These are phyloP conservation scores for Typhlichthys eigenmanni DNA, from an alignment of 2,797 vertebrate species.

Conservation along the genomic window DNA sequence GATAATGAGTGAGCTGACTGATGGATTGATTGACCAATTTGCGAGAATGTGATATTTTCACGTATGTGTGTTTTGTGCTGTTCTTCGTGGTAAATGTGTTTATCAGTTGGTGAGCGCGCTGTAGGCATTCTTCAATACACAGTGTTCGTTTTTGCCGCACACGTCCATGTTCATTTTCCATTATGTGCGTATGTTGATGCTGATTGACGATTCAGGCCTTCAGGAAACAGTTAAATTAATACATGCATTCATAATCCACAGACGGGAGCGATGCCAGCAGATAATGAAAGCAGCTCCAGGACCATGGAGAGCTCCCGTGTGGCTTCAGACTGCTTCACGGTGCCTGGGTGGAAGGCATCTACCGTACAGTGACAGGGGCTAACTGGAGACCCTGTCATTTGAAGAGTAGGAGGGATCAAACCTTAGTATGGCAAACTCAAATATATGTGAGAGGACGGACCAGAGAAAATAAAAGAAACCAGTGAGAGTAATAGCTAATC, in stretches of 20 bases:
- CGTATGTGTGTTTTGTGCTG: background rate
- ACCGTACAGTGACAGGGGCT: slow-evolving; percentile 58
- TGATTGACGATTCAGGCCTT: background rate
- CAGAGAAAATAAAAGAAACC: slow-evolving; percentile 20
- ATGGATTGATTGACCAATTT: slow-evolving; percentile 2
- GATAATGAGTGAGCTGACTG: background rate
- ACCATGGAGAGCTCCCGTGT: slow-evolving; percentile 51
- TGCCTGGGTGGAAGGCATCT: slow-evolving; percentile 53
- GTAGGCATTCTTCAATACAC: too few relatives aligned
- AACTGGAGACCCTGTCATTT: slow-evolving; percentile 64
- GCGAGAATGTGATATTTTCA: slow-evolving; percentile 1
- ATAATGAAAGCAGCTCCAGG: slow-evolving; percentile 35
- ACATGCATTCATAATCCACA: slow-evolving; percentile 24
- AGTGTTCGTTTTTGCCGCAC: too few relatives aligned
- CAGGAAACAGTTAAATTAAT: slow-evolving; percentile 16
- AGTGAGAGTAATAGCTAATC: slow-evolving; percentile 2
- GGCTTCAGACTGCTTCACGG: slow-evolving; percentile 44
- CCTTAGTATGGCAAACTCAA: slow-evolving; percentile 16
- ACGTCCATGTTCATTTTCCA: too few relatives aligned
- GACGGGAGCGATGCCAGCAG: background rate
- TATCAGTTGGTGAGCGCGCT: too few relatives aligned
- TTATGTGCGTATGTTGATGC: background rate
- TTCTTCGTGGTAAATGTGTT: too few relatives aligned
- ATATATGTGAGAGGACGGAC: slow-evolving; percentile 31
- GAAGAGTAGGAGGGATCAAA: slow-evolving; percentile 31